Percentiles rank a stretch among this genome's conserved stretches.
phyloP scores from a whole-genome alignment of 2,888 invertebrate genomes.

The Parnassius apollo region DNA sequence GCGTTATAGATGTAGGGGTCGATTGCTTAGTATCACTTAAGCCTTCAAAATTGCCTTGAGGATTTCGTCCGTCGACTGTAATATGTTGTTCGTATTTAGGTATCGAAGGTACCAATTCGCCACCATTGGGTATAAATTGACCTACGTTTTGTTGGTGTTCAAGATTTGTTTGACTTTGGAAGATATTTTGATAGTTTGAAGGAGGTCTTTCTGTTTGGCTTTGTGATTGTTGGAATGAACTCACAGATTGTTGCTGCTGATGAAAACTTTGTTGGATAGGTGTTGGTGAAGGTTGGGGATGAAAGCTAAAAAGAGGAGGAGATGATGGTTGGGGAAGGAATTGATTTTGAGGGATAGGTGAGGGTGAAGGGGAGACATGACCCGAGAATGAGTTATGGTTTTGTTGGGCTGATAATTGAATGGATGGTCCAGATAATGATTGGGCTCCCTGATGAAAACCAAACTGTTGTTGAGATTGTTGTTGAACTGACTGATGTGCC shows the following conservation, averaged over 20 bases:
- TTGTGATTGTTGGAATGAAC: constrained; percentile 53
- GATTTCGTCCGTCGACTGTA: constrained; percentile 73
- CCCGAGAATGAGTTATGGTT: constrained; percentile 54
- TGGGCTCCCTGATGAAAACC: constrained; percentile 72
- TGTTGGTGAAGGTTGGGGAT: constrained; percentile 59
- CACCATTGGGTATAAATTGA: constrained; percentile 82
- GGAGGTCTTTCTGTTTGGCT: constrained; percentile 58
- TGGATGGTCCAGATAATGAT: constrained; percentile 53
- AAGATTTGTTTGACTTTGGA: constrained; percentile 51
- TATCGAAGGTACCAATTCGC: constrained; percentile 88
- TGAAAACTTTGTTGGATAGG: constrained; percentile 50
- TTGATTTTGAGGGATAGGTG: constrained; percentile 52
- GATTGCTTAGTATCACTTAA: constrained; percentile 48
- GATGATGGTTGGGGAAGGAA: constrained; percentile 70
- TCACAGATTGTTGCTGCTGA: constrained; percentile 53
- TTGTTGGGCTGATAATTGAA: constrained; percentile 45
- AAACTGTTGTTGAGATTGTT: constrained; percentile 62
- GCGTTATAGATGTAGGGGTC: constrained; percentile 31
- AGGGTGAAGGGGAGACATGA: constrained; percentile 46
- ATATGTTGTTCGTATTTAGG: constrained; percentile 91
- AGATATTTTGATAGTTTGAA: constrained; percentile 44
- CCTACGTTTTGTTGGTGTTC: constrained; percentile 71
- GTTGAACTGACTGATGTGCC: constrained; percentile 37
- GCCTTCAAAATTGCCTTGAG: constrained; percentile 50
- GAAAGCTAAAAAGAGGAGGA: constrained; percentile 65